These are phyloP conservation scores for Lonchura striata DNA, from an alignment of 2,113 vertebrate genomes.

Conservation along the genomic window DNA sequence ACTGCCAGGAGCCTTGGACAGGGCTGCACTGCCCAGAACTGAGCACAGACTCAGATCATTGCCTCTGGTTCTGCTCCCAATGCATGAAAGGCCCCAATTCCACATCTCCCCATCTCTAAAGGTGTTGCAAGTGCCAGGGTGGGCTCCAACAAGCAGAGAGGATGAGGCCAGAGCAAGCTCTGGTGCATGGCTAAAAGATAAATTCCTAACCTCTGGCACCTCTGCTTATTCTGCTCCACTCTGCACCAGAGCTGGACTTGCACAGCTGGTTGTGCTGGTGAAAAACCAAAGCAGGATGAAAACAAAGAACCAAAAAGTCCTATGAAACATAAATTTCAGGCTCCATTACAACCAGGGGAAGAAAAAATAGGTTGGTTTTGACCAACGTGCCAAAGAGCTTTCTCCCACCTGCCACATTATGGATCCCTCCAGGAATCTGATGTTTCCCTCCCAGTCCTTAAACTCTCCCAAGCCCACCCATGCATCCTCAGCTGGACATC, in stretches of 20 bases:
- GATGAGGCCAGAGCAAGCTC: background rate
- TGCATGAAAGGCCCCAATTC: background rate
- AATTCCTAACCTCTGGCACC: background rate
- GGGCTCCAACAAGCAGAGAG: background rate
- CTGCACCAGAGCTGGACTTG: background rate
- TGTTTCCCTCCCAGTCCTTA: background rate
- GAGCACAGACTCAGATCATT: fast-evolving
- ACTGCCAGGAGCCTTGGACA: background rate
- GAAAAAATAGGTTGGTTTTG: background rate
- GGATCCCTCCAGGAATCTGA: background rate
- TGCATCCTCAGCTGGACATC: no score
- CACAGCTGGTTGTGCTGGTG: background rate
- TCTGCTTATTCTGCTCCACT: background rate
- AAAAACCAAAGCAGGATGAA: background rate
- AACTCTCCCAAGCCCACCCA: background rate
- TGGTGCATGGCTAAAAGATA: background rate
- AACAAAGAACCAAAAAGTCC: background rate
- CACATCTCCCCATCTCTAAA: background rate
- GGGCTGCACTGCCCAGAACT: background rate
- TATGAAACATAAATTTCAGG: background rate
- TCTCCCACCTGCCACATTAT: background rate
- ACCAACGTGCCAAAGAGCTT: background rate
- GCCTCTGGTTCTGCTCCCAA: background rate
- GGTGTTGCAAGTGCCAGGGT: background rate
- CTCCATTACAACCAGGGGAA: background rate